Evolutionary conservation across 2,797 vertebrate species (phyloP).

Genomic region (Macropodus opercularis): DNA sequence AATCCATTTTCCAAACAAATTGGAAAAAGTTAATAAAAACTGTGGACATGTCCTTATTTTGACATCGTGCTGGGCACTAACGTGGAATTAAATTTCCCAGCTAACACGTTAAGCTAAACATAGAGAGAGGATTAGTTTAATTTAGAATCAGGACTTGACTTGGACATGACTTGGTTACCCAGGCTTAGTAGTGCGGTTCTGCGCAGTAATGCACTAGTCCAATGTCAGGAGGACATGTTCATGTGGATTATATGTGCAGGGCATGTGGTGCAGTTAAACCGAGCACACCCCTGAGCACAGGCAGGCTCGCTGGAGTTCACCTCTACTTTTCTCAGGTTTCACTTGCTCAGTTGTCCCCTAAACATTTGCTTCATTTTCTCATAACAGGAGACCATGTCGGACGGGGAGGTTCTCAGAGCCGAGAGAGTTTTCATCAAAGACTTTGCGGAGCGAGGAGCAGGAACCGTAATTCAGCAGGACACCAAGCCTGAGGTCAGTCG

Average conservation of each 20-base stretch:
- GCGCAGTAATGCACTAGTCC: constrained; percentile 17
- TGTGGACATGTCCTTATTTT: too few relatives aligned
- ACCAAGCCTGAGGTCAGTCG: constrained; percentile 65
- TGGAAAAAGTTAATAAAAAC: too few relatives aligned
- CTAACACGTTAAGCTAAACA: too few relatives aligned
- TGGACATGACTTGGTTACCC: too few relatives aligned
- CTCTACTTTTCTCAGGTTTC: constrained; percentile 68
- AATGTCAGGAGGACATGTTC: constrained; percentile 54
- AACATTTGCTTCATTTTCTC: constrained; percentile 53
- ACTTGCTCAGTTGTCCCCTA: constrained; percentile 50
- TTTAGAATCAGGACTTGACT: background rate
- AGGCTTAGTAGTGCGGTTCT: background rate
- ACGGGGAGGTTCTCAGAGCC: constrained; percentile 85
- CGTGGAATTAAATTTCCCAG: too few relatives aligned
- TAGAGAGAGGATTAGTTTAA: background rate
- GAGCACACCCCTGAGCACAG: constrained; percentile 48
- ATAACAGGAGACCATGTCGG: constrained; percentile 78
- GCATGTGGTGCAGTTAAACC: constrained; percentile 56
- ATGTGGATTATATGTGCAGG: constrained; percentile 63
- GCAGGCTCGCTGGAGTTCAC: constrained; percentile 47
- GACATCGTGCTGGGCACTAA: too few relatives aligned
- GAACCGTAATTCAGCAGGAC: constrained; percentile 31
- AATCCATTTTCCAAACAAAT: too few relatives aligned
- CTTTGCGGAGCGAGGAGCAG: constrained; percentile 79
- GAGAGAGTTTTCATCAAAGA: constrained; percentile 87